A percentile compares a stretch with the other conserved stretches of the same genome.
These are phyloP conservation scores for Papilio glaucus DNA, from an alignment of 1,140 invertebrate genomes.

Conservation along the genomic window DNA sequence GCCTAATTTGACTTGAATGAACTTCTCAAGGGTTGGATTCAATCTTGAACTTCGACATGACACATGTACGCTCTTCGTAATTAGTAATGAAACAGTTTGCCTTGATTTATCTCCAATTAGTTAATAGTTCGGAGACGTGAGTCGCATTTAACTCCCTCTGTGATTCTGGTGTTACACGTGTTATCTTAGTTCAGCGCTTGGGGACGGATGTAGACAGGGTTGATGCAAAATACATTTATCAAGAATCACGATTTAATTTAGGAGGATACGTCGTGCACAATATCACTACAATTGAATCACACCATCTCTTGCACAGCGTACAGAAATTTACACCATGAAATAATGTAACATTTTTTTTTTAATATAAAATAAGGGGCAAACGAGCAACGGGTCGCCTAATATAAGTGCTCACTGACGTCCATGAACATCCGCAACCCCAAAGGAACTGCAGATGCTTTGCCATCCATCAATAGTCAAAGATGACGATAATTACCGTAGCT, in stretches of 20 bases:
- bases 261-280: no score
- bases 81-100: not conserved
- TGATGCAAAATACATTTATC: no score
- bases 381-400: no score
- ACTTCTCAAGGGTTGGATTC: not conserved
- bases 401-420: no score
- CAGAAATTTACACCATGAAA: not conserved
- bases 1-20: not conserved
- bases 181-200: not conserved
- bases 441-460: no score
- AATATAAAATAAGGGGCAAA: no score
- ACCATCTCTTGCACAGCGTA: not conserved
- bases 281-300: not conserved
- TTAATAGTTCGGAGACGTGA: not conserved
- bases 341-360: not conserved
- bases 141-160: not conserved
- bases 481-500: no score
- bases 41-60: not conserved
- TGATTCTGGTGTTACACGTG: slow-evolving; percentile 9
- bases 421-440: no score
- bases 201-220: not conserved
- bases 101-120: slow-evolving; percentile 11
- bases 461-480: no score
- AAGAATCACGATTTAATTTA: no score
- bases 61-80: not conserved